Conservation (phyloP, 2,888 invertebrate species). For the Cerastis leucographa region DNA sequence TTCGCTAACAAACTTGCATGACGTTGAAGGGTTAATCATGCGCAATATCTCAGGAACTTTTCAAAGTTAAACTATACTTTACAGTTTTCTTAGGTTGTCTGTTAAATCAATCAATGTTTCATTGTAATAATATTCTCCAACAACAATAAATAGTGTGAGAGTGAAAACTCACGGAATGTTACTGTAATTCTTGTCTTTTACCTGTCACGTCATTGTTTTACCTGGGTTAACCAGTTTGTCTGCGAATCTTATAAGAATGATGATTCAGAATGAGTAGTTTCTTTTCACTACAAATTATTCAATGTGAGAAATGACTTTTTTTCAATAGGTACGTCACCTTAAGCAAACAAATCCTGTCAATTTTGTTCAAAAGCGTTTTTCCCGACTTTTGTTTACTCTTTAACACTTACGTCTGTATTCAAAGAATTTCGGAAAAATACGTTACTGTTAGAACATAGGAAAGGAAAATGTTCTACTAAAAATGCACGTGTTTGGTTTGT, state of each 20-base stretch:
- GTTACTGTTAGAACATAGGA: background rate
- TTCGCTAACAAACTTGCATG: constrained; percentile 49
- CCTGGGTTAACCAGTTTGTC: constrained; percentile 19
- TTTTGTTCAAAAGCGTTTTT: constrained; percentile 65
- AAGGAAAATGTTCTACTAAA: background rate
- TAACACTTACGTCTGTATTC: constrained; percentile 63
- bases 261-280: constrained; percentile 27
- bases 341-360: constrained; percentile 48
- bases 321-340: constrained; percentile 16
- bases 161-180: background rate
- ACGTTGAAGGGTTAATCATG: constrained; percentile 41
- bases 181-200: constrained; percentile 19
- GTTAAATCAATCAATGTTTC: background rate
- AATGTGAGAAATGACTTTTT: constrained; percentile 27
- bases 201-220: too few relatives aligned
- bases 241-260: constrained; percentile 17
- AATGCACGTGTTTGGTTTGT: background rate
- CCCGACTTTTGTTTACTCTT: constrained; percentile 65
- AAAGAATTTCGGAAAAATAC: constrained; percentile 51
- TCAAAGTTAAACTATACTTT: constrained; percentile 8
- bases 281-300: constrained; percentile 9
- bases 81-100: background rate
- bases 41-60: constrained; percentile 20
- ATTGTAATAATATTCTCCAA: background rate
- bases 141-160: background rate